Conservation (phyloP, 2,113 vertebrate species). For the Bubo blakistoni region DNA sequence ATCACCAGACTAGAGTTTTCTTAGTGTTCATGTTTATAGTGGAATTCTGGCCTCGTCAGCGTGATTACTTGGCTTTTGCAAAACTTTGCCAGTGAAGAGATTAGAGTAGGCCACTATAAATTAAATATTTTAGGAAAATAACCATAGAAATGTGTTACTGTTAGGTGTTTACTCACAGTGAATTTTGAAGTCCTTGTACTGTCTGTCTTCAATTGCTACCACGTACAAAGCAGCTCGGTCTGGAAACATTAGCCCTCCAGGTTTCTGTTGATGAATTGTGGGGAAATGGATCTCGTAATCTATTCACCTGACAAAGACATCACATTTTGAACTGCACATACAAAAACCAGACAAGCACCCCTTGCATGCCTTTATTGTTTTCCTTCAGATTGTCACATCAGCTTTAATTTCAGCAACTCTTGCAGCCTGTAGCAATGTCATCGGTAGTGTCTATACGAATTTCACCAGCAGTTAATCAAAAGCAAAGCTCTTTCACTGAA, state of each 20-base stretch:
- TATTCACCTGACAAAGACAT: slow-evolving; percentile 85
- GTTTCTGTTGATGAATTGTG: slow-evolving; percentile 92
- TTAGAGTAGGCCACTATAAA: background rate
- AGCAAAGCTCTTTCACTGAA: background rate
- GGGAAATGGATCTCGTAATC: slow-evolving; percentile 84
- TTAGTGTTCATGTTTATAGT: background rate
- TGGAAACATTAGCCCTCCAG: slow-evolving; percentile 97
- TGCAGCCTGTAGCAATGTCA: background rate
- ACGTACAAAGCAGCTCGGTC: slow-evolving; percentile 96
- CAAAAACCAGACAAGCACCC: slow-evolving; percentile 72
- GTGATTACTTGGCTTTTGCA: background rate
- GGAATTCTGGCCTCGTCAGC: background rate
- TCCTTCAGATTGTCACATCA: slow-evolving; percentile 48
- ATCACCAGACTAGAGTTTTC: background rate
- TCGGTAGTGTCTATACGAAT: background rate
- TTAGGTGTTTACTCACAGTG: slow-evolving; percentile 84
- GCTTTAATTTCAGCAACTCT: slow-evolving; percentile 20
- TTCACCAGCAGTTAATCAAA: background rate
- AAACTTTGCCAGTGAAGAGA: background rate
- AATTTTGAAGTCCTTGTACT: slow-evolving; percentile 99
- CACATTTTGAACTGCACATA: slow-evolving; percentile 83
- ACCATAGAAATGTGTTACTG: background rate
- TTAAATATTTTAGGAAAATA: background rate
- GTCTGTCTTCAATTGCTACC: slow-evolving; percentile 96
- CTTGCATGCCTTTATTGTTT: slow-evolving; percentile 59